Evolutionary conservation across 2,797 vertebrate species (phyloP).

Genomic region (Pyrocephalus nanus): DNA sequence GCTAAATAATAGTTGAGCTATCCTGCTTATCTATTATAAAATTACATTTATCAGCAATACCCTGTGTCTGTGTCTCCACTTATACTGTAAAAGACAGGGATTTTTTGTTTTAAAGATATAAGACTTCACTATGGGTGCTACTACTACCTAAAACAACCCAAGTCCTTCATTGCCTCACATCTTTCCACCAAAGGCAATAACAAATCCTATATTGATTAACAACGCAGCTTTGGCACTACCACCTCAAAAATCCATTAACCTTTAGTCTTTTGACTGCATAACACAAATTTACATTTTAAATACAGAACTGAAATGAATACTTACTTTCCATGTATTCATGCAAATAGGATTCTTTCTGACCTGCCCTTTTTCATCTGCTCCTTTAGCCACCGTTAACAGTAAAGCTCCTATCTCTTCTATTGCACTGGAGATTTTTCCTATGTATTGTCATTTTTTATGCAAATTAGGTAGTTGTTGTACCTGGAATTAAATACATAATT

Average conservation of each 20-base stretch:
- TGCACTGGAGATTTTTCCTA: not conserved
- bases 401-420: not conserved
- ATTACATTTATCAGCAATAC: not conserved
- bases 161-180: not conserved
- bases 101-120: not conserved
- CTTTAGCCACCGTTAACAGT: not conserved
- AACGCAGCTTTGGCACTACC: not conserved
- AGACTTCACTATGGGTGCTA: not conserved
- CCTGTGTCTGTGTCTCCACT: not conserved
- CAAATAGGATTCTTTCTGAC: slow-evolving; percentile 15
- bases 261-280: not conserved
- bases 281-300: not conserved
- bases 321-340: not conserved
- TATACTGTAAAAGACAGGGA: not conserved
- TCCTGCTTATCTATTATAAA: not conserved
- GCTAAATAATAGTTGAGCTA: not conserved
- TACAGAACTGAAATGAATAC: not conserved
- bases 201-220: not conserved
- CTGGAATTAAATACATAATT: slow-evolving; percentile 2
- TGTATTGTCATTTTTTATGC: not conserved
- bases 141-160: not conserved
- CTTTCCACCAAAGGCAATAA: not conserved
- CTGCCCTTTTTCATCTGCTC: not conserved
- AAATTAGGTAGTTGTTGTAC: slow-evolving; percentile 10
- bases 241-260: slow-evolving; percentile 41